Evolutionary conservation across 2,113 vertebrate genomes (phyloP).

Genomic region (Nothocercus nigrocapillus): DNA sequence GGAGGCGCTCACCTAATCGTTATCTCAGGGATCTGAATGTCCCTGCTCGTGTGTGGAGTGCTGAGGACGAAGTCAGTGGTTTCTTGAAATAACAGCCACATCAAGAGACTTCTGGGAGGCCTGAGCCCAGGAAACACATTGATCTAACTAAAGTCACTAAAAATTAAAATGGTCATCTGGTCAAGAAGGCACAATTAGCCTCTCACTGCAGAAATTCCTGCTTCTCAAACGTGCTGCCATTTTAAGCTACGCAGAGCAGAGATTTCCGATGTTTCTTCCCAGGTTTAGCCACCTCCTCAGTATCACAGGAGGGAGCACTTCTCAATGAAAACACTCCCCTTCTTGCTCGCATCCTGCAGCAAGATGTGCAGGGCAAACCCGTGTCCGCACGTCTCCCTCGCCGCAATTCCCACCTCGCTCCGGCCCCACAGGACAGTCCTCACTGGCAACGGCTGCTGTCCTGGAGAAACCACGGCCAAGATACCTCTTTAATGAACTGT

Average conservation of each 20-base stretch:
- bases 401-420: background rate
- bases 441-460: background rate
- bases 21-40: background rate
- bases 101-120: background rate
- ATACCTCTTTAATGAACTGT: too few species aligned
- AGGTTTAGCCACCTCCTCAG: background rate
- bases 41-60: background rate
- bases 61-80: background rate
- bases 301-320: background rate
- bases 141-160: background rate
- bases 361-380: background rate
- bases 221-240: accelerated
- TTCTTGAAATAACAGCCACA: background rate
- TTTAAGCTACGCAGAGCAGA: background rate
- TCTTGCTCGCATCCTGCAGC: background rate
- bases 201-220: background rate
- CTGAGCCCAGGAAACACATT: background rate
- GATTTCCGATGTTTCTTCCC: background rate
- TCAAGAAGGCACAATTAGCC: background rate
- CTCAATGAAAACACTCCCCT: background rate
- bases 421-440: accelerated
- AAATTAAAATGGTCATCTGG: background rate
- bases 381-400: too few species aligned
- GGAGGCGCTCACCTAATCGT: background rate
- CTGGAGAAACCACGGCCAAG: background rate